Conservation (phyloP, 2,888 invertebrate species). For the Girardia tigrina region DNA sequence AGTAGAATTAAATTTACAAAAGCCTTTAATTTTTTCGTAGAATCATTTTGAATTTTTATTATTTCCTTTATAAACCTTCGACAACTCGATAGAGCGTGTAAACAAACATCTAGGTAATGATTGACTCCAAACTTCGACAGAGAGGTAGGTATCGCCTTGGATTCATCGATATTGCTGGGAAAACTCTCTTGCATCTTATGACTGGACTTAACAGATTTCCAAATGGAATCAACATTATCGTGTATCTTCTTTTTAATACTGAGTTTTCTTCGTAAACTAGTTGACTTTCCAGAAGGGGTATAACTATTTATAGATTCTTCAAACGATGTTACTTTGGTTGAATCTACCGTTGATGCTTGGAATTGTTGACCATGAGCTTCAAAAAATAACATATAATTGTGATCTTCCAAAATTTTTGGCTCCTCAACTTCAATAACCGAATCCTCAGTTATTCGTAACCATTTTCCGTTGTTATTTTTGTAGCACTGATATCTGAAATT, state of each 20-base stretch:
- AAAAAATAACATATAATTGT: slow-evolving; percentile 2
- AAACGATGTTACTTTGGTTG: neutral
- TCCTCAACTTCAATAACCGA: neutral
- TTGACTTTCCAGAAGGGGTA: no score
- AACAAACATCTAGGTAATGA: neutral
- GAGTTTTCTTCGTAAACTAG: neutral
- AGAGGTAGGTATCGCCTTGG: neutral
- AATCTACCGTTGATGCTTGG: neutral
- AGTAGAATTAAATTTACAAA: neutral
- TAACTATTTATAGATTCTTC: neutral
- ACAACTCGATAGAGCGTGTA: neutral
- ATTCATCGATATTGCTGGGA: neutral
- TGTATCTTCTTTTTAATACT: neutral
- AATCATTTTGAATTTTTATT: neutral
- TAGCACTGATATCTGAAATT: slow-evolving; percentile 4
- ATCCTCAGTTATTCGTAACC: neutral
- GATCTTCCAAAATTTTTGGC: neutral
- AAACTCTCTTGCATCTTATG: neutral
- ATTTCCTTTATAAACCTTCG: neutral
- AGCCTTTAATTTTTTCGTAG: neutral
- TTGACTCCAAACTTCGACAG: neutral
- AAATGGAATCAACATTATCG: neutral
- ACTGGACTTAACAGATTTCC: neutral
- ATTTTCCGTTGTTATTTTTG: neutral
- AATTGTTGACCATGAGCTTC: no score